A percentile compares a stretch with the other conserved stretches of the same genome.
Evolutionary conservation across 2,888 invertebrate genomes (phyloP).

Genomic region (Hofmannophila pseudospretella): DNA sequence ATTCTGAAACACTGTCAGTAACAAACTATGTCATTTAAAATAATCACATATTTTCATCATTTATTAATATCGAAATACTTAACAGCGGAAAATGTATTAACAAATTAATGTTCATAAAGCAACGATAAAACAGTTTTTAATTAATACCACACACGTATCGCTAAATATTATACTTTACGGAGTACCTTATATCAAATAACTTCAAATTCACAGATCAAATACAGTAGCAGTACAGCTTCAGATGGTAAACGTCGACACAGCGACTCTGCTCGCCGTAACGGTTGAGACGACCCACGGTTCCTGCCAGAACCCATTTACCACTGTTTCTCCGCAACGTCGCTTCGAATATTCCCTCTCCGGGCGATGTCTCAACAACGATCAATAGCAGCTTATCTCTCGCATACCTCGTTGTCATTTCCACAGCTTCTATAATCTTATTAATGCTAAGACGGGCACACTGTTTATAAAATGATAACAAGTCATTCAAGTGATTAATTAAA

Average conservation of each 20-base stretch:
- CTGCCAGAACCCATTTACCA: background rate
- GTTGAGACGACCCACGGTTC: conserved; percentile 4
- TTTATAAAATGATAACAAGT: background rate
- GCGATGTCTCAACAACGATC: conserved; percentile 1
- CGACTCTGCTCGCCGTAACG: conserved; percentile 3
- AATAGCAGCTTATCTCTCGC: background rate
- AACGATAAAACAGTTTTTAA: too few species aligned
- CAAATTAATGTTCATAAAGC: too few species aligned
- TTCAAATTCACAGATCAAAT: too few species aligned
- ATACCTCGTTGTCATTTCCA: background rate
- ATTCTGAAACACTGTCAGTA: too few species aligned
- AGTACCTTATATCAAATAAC: too few species aligned
- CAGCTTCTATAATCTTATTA: background rate
- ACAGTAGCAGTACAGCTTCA: conserved; percentile 7
- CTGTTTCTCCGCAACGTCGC: conserved; percentile 1
- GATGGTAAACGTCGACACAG: background rate
- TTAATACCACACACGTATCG: too few species aligned
- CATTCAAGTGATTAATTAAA: conserved; percentile 1
- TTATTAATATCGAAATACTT: too few species aligned
- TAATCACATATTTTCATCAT: too few species aligned
- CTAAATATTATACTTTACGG: too few species aligned
- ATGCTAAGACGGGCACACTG: conserved; percentile 1
- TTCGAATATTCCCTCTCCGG: conserved; percentile 5
- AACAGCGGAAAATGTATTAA: too few species aligned
- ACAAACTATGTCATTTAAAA: too few species aligned